A percentile compares a stretch with the other conserved stretches of the same genome.
Evolutionary conservation across 1,140 invertebrate species (phyloP).

Genomic region (Thaumatotibia leucotreta): DNA sequence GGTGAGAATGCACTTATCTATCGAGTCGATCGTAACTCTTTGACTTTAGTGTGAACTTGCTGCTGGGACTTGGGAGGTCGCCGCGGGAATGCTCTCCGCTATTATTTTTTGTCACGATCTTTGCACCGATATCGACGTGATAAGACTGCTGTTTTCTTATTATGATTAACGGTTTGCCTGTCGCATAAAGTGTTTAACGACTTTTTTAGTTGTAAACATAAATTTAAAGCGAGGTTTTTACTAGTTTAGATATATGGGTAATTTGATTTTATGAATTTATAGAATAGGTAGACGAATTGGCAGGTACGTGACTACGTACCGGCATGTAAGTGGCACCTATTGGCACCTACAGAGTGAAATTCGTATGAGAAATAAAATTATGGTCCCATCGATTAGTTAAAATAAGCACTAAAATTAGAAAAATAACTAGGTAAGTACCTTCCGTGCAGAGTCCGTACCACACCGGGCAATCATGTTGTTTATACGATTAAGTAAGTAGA

Average conservation of each 20-base stretch:
- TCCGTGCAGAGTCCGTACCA: no score
- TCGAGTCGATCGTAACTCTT: slow-evolving; percentile 55
- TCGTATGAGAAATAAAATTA: no score
- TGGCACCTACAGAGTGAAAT: no score
- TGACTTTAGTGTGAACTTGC: slow-evolving; percentile 61
- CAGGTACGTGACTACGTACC: no score
- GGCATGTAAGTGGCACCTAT: no score
- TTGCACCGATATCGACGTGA: slow-evolving; percentile 39
- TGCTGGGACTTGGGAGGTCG: slow-evolving; percentile 37
- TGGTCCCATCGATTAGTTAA: no score
- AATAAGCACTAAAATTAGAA: no score
- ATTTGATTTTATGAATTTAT: not conserved
- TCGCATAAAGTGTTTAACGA: slow-evolving; percentile 33
- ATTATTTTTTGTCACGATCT: slow-evolving; percentile 66
- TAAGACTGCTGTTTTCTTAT: slow-evolving; percentile 35
- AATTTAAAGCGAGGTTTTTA: not conserved
- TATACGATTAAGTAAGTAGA: no score
- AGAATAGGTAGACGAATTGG: no score
- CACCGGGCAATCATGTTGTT: no score
- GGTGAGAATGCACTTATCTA: slow-evolving; percentile 72
- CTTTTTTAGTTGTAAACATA: slow-evolving; percentile 17
- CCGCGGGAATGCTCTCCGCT: slow-evolving; percentile 48
- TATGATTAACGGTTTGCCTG: slow-evolving; percentile 33
- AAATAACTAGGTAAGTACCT: no score
- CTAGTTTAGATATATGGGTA: no score